phyloP scores from a whole-genome alignment of 1,140 invertebrate genomes.

The Sesamia nonagrioides region DNA sequence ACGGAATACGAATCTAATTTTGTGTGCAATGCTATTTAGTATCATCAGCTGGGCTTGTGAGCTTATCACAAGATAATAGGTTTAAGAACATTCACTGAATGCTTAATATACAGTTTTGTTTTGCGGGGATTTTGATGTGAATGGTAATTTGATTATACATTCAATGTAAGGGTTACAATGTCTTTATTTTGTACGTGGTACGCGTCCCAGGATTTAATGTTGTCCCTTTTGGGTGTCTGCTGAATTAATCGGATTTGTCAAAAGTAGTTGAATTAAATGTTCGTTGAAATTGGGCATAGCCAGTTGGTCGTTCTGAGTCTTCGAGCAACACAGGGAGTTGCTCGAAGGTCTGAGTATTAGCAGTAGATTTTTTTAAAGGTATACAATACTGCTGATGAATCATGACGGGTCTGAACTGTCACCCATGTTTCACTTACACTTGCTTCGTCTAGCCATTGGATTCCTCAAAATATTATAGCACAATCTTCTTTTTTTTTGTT shows the following conservation, averaged over 20 bases:
- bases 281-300: no score
- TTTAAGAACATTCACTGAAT: constrained; percentile 68
- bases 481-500: no score
- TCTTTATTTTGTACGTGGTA: constrained; percentile 9
- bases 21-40: constrained; percentile 61
- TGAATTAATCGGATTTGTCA: background rate
- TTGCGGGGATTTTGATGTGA: constrained; percentile 39
- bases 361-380: no score
- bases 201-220: background rate
- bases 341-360: no score
- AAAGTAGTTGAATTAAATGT: no score
- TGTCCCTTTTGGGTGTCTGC: background rate
- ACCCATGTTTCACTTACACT: no score
- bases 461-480: no score
- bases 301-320: no score
- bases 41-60: constrained; percentile 68
- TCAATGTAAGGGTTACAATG: constrained; percentile 29
- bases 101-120: constrained; percentile 50
- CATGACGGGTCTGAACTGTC: no score
- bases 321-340: no score
- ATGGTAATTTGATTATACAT: constrained; percentile 45
- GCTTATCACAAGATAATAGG: constrained; percentile 67
- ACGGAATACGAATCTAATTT: constrained; percentile 81
- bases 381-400: no score
- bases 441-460: no score